phyloP scores from a whole-genome alignment of 2,797 vertebrate species.

The Paramormyrops hopkinsi region DNA sequence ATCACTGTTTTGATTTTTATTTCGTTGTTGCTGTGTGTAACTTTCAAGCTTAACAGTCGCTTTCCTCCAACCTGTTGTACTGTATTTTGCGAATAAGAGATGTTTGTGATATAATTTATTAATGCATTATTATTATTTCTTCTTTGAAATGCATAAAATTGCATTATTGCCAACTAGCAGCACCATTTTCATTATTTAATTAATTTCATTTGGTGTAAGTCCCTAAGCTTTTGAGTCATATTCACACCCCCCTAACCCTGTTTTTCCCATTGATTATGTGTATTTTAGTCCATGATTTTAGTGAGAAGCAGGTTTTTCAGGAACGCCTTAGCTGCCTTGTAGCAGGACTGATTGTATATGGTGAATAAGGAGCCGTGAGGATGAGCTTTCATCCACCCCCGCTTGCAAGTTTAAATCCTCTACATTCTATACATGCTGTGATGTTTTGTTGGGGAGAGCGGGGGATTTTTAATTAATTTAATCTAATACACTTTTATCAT shows the following conservation, averaged over 20 bases:
- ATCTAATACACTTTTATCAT: not conserved
- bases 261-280: not conserved
- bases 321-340: not conserved
- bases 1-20: not conserved
- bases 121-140: not conserved
- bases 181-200: not conserved
- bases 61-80: not conserved
- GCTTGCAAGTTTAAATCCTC: not conserved
- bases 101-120: not conserved
- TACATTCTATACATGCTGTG: not conserved
- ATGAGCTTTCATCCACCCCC: not conserved
- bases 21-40: not conserved
- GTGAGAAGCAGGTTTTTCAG: not conserved
- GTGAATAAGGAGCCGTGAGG: not conserved
- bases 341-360: not conserved
- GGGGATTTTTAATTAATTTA: not conserved
- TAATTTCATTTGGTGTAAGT: not conserved
- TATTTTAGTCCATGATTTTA: not conserved
- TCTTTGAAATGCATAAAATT: not conserved
- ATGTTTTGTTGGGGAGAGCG: not conserved
- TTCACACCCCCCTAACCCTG: not conserved
- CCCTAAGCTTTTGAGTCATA: not conserved
- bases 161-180: not conserved
- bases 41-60: not conserved
- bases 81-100: not conserved